Conservation (phyloP, 2,113 vertebrate genomes). For the Pithys albifrons region DNA sequence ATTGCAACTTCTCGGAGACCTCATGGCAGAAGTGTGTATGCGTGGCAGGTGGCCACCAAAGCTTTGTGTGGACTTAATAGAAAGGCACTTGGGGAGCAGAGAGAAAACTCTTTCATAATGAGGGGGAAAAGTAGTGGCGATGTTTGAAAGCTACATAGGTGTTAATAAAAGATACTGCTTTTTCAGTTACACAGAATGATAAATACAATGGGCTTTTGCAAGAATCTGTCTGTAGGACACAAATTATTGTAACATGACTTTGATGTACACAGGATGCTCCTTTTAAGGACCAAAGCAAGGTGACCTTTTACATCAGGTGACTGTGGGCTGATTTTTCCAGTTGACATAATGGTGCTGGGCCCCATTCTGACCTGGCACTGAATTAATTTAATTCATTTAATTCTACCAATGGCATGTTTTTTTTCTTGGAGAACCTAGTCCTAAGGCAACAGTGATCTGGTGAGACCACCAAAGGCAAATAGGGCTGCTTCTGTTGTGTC, state of each 20-base stretch:
- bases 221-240: background rate
- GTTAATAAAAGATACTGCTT: conserved; percentile 57
- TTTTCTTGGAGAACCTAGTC: background rate
- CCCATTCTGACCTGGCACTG: background rate
- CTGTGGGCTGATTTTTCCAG: background rate
- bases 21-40: conserved; percentile 16
- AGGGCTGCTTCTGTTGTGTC: background rate
- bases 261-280: background rate
- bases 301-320: conserved; percentile 18
- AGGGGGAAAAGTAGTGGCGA: conserved; percentile 17
- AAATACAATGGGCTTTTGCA: conserved; percentile 59
- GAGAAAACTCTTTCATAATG: conserved; percentile 56
- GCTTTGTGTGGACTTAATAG: conserved; percentile 59
- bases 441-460: background rate
- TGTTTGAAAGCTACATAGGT: conserved; percentile 49
- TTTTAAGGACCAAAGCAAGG: background rate
- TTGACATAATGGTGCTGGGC: background rate
- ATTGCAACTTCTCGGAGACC: conserved; percentile 42
- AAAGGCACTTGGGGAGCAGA: conserved; percentile 13
- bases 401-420: background rate
- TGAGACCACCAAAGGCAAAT: background rate
- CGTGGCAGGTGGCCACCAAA: conserved; percentile 51
- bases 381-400: background rate
- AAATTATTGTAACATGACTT: conserved; percentile 14
- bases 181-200: conserved; percentile 25